Evolutionary conservation across 2,113 vertebrate genomes (phyloP).

Genomic region (Copsychus sechellarum): DNA sequence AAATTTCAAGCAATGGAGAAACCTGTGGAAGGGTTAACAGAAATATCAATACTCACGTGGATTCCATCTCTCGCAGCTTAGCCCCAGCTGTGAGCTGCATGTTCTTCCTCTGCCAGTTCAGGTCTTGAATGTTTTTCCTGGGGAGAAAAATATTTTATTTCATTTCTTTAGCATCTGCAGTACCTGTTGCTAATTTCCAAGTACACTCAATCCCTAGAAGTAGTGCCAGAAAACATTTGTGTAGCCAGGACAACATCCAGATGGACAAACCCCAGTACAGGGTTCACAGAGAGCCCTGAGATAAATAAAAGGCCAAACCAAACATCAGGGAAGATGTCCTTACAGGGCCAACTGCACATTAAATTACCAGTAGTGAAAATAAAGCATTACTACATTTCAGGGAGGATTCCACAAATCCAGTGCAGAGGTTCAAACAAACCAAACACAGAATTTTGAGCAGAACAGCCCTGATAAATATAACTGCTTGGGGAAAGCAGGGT

Average conservation of each 20-base stretch:
- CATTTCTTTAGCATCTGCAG: background rate
- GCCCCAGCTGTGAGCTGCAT: constrained; percentile 93
- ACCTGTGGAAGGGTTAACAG: background rate
- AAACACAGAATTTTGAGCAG: background rate
- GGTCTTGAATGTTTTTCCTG: constrained; percentile 95
- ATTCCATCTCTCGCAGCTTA: constrained; percentile 95
- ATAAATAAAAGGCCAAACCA: background rate
- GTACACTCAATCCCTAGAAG: background rate
- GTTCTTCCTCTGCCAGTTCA: constrained; percentile 98
- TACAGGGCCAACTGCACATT: background rate
- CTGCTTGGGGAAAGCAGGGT: background rate
- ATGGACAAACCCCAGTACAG: background rate
- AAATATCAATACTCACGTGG: constrained; percentile 82
- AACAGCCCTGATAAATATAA: background rate
- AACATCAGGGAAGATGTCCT: background rate
- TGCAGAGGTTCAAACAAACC: background rate
- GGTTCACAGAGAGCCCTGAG: background rate
- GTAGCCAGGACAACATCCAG: background rate
- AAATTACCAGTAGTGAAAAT: background rate
- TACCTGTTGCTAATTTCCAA: background rate
- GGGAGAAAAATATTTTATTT: background rate
- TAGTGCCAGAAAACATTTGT: background rate
- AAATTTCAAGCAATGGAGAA: background rate
- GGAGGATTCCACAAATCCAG: background rate
- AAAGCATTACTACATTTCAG: background rate